Percentiles rank a stretch among this genome's conserved stretches.
Evolutionary conservation across 1,140 invertebrate species (phyloP).

Genomic region (Ceratina japonica): DNA sequence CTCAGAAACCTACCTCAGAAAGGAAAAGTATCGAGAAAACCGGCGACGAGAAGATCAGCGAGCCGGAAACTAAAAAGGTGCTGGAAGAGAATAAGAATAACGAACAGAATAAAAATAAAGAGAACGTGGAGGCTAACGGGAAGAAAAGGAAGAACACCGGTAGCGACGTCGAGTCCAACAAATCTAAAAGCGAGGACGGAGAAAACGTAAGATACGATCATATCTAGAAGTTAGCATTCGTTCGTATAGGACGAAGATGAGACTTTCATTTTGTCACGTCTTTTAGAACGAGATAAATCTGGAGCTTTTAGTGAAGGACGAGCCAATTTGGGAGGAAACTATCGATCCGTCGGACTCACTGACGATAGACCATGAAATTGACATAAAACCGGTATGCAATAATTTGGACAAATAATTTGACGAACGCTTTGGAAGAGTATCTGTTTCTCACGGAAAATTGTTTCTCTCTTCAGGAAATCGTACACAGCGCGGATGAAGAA

Average conservation of each 20-base stretch:
- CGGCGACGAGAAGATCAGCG: constrained; percentile 66
- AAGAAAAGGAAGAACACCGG: constrained; percentile 71
- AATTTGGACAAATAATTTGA: background rate
- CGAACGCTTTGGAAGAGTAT: background rate
- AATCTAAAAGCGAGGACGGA: constrained; percentile 74
- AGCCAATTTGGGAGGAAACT: constrained; percentile 84
- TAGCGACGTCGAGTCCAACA: constrained; percentile 74
- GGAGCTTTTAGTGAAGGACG: constrained; percentile 83
- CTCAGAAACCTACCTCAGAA: constrained; percentile 60
- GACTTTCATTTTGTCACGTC: background rate
- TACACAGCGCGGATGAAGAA: constrained; percentile 78
- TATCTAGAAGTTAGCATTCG: background rate
- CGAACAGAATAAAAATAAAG: constrained; percentile 74
- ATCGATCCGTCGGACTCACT: constrained; percentile 77
- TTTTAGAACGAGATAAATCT: constrained; percentile 75
- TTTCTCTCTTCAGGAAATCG: constrained; percentile 72
- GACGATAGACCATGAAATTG: constrained; percentile 79
- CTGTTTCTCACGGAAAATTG: background rate
- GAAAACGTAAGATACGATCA: constrained; percentile 69
- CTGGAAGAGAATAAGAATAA: constrained; percentile 70
- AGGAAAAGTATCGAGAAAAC: constrained; percentile 66
- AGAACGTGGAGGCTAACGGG: constrained; percentile 70
- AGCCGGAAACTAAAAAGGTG: constrained; percentile 61
- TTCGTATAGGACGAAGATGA: background rate
- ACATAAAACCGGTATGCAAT: constrained; percentile 78